Percentiles rank a stretch among this genome's conserved stretches.
Conservation (phyloP, 2,113 vertebrate species). For the Mirza zaza region DNA sequence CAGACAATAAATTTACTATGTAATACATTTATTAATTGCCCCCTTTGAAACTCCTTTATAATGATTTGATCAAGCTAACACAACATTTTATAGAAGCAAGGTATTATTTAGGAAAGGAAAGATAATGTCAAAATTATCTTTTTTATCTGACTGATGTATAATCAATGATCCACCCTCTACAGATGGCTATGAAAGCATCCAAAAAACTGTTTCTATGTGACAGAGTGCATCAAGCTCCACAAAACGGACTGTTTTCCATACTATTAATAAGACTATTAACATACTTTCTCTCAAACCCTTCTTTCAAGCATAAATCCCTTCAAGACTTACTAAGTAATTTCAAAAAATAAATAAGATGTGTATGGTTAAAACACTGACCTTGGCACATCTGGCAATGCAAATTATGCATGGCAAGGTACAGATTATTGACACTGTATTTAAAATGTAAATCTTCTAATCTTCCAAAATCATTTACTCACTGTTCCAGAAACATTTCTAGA, state of each 20-base stretch:
- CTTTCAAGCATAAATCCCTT: constrained; percentile 54
- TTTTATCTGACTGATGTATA: constrained; percentile 80
- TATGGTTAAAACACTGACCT: constrained; percentile 48
- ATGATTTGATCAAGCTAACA: constrained; percentile 65
- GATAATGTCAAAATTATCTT: constrained; percentile 77
- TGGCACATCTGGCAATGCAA: constrained; percentile 64
- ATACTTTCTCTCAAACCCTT: constrained; percentile 52
- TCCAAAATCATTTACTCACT: constrained; percentile 56
- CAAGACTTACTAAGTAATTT: constrained; percentile 47
- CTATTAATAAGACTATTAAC: constrained; percentile 72
- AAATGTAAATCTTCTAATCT: constrained; percentile 25
- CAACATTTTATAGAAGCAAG: constrained; percentile 65
- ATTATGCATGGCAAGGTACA: constrained; percentile 32
- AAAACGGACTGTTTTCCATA: constrained; percentile 65
- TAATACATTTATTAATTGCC: constrained; percentile 42
- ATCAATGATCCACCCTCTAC: constrained; percentile 80
- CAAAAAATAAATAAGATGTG: constrained; percentile 50
- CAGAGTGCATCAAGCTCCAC: constrained; percentile 71
- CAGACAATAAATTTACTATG: constrained; percentile 23
- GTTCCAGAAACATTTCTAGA: constrained; percentile 66
- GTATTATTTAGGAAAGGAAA: constrained; percentile 75
- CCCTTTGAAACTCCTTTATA: not conserved
- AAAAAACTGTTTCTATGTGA: constrained; percentile 79
- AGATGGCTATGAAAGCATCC: constrained; percentile 81
- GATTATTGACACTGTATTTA: constrained; percentile 43